Evolutionary conservation across 1,140 invertebrate species (phyloP).

Genomic region (Drosophila truncata): DNA sequence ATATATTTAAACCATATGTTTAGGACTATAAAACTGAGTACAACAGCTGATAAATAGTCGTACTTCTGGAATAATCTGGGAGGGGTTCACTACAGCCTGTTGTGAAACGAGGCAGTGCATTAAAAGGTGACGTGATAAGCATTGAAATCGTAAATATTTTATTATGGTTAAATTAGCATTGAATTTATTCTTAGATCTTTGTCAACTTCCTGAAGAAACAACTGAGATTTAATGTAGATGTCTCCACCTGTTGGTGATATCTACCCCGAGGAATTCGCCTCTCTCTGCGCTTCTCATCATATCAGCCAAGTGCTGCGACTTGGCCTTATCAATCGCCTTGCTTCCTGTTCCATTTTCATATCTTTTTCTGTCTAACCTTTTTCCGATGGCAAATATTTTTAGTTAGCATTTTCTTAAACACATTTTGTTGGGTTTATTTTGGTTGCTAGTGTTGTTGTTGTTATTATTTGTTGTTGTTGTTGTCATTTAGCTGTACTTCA

Average conservation of each 20-base stretch:
- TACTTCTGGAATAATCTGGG: slow-evolving; percentile 7
- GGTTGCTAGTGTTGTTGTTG: slow-evolving; percentile 28
- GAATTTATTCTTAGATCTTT: background rate
- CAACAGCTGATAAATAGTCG: slow-evolving; percentile 15
- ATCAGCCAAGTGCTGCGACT: background rate
- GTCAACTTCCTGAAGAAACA: background rate
- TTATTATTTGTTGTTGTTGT: slow-evolving; percentile 24
- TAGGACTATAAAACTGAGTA: slow-evolving; percentile 6
- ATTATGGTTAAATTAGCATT: slow-evolving; percentile 8
- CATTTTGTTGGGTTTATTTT: slow-evolving; percentile 32
- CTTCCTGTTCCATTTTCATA: slow-evolving; percentile 48
- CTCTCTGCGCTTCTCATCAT: slow-evolving; percentile 39
- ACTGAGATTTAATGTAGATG: background rate
- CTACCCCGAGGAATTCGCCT: background rate
- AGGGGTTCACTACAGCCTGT: background rate
- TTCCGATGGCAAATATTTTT: slow-evolving; percentile 46
- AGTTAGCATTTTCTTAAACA: slow-evolving; percentile 40
- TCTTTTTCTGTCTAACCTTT: slow-evolving; percentile 35
- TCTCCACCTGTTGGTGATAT: slow-evolving; percentile 12
- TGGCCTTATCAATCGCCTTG: slow-evolving; percentile 28
- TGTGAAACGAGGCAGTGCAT: background rate
- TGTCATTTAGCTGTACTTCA: slow-evolving; percentile 73
- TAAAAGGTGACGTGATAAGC: slow-evolving; percentile 4
- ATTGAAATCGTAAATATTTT: background rate
- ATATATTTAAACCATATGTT: slow-evolving; percentile 33